phyloP scores from a whole-genome alignment of 2,113 vertebrate genomes.

The Pseudorasbora parva region DNA sequence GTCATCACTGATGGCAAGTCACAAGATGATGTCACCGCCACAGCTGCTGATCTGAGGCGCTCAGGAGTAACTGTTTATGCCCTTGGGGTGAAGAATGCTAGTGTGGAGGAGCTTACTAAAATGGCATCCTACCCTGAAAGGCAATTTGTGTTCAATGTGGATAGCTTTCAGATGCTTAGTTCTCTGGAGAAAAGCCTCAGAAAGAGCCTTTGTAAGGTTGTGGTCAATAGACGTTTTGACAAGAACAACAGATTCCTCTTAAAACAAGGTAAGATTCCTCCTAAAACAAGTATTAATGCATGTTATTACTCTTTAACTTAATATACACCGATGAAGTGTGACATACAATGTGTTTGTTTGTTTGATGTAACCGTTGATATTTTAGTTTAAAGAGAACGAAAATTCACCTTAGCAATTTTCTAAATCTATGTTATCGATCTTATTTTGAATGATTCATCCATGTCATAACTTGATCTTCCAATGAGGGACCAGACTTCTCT shows the following conservation, averaged over 20 bases:
- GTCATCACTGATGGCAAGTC: slow-evolving; percentile 80
- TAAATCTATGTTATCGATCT: too few relatives aligned
- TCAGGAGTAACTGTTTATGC: slow-evolving; percentile 75
- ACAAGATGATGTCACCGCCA: slow-evolving; percentile 68
- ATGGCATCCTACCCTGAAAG: slow-evolving; percentile 78
- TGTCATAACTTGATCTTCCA: too few relatives aligned
- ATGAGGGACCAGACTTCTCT: too few relatives aligned
- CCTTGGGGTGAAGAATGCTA: slow-evolving; percentile 72
- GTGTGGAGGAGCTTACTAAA: slow-evolving; percentile 63
- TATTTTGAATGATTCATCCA: too few relatives aligned
- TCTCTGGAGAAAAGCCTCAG: slow-evolving; percentile 69
- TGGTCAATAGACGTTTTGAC: slow-evolving; percentile 51
- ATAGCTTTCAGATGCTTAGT: slow-evolving; percentile 75
- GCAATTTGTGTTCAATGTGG: slow-evolving; percentile 70
- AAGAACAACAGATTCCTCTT: slow-evolving; percentile 26
- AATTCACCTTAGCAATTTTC: too few relatives aligned
- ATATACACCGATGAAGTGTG: neutral
- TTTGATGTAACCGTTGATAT: too few relatives aligned
- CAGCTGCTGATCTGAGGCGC: slow-evolving; percentile 71
- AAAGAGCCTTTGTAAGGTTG: slow-evolving; percentile 75
- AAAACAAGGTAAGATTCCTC: slow-evolving; percentile 74
- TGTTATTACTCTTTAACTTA: neutral
- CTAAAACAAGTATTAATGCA: slow-evolving; percentile 63
- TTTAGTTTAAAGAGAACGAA: too few relatives aligned
- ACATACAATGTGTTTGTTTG: neutral